Evolutionary conservation across 2,113 vertebrate genomes (phyloP).

Genomic region (Xerus inauris): DNA sequence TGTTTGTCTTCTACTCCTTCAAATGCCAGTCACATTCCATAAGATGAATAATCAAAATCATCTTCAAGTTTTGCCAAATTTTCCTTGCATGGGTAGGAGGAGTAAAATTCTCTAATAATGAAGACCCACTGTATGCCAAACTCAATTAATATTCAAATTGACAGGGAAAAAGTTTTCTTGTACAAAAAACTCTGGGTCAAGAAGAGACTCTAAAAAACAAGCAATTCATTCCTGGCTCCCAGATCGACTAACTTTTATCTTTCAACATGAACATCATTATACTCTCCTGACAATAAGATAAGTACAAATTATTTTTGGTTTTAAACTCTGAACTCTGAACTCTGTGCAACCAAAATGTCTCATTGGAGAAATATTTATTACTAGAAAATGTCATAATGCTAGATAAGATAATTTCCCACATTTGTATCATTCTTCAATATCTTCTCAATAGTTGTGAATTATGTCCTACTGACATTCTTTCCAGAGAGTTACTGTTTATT

Average conservation of each 20-base stretch:
- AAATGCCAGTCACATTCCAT: not conserved
- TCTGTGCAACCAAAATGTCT: not conserved
- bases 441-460: not conserved
- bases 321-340: not conserved
- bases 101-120: not conserved
- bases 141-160: not conserved
- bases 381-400: not conserved
- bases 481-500: not conserved
- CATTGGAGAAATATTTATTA: not conserved
- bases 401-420: not conserved
- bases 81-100: rapidly evolving
- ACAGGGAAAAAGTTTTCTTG: not conserved
- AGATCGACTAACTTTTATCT: not conserved
- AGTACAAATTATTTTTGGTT: not conserved
- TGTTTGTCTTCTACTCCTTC: not conserved
- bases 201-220: not conserved
- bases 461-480: not conserved
- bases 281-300: not conserved
- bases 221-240: not conserved
- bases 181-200: not conserved
- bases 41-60: not conserved
- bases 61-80: not conserved
- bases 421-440: not conserved
- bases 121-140: not conserved
- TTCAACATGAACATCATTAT: not conserved